Conservation (phyloP, 2,113 vertebrate species). For the Cynoglossus semilaevis region DNA sequence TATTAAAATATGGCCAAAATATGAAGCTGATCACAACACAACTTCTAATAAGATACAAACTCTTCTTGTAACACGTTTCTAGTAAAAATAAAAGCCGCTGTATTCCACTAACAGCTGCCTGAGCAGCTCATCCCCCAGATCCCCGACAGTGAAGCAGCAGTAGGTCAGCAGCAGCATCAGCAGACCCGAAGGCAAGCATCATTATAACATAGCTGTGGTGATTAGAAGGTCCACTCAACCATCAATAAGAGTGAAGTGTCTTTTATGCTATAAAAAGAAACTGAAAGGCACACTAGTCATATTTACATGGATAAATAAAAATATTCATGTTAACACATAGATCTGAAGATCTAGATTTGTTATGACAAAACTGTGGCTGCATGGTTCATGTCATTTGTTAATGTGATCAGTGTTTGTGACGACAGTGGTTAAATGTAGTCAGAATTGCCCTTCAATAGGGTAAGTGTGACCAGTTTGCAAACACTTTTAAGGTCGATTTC, state of each 20-base stretch:
- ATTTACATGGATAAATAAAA: too few species aligned
- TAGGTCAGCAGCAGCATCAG: slow-evolving; percentile 54
- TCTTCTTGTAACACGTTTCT: background rate
- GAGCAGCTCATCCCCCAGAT: slow-evolving; percentile 39
- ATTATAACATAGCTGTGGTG: slow-evolving; percentile 55
- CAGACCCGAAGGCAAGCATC: slow-evolving; percentile 50
- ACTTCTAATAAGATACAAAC: background rate
- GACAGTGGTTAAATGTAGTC: too few species aligned
- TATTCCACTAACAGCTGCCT: slow-evolving; percentile 30
- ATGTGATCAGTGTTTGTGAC: too few species aligned
- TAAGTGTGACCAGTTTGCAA: too few species aligned
- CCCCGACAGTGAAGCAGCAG: slow-evolving; percentile 43
- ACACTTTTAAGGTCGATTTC: too few species aligned
- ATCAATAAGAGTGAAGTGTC: slow-evolving; percentile 56
- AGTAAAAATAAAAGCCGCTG: background rate
- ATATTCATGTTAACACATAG: too few species aligned
- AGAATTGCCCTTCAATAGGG: too few species aligned
- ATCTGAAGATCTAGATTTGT: too few species aligned
- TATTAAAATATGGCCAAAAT: too few species aligned
- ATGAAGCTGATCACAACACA: too few species aligned
- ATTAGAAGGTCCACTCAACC: slow-evolving; percentile 65
- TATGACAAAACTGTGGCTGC: too few species aligned
- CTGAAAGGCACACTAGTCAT: background rate
- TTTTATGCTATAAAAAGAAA: slow-evolving; percentile 43
- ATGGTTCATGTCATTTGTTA: too few species aligned